Evolutionary conservation across 2,113 vertebrate species (phyloP).

Genomic region (Silurus asotus): DNA sequence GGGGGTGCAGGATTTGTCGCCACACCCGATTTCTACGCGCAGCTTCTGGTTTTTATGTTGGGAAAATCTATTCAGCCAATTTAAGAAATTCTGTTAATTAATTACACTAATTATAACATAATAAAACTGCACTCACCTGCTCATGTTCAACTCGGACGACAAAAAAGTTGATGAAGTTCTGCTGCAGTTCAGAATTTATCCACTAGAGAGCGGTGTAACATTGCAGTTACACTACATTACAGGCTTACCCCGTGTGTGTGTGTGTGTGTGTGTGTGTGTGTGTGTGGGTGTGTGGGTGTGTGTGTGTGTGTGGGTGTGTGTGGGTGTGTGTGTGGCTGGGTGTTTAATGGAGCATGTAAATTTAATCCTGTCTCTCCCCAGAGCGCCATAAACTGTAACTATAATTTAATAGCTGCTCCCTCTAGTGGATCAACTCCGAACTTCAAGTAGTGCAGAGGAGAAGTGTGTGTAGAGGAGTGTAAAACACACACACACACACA

Average conservation of each 20-base stretch:
- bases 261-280: constrained; percentile 38
- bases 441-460: not conserved
- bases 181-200: not conserved
- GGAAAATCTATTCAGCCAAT: not conserved
- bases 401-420: not conserved
- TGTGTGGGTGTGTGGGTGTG: constrained; percentile 36
- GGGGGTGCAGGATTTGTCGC: not conserved
- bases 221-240: not conserved
- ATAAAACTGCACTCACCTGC: too few species aligned
- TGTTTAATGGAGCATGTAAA: constrained; percentile 53
- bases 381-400: not conserved
- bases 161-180: not conserved
- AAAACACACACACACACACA: not conserved
- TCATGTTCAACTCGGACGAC: too few species aligned
- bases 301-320: not conserved
- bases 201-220: not conserved
- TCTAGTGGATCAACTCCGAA: not conserved
- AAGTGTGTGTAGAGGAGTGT: too few species aligned
- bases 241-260: not conserved
- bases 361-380: constrained; percentile 46
- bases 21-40: not conserved
- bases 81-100: too few species aligned
- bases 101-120: too few species aligned
- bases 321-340: not conserved
- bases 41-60: not conserved